phyloP scores from a whole-genome alignment of 1,140 invertebrate species.

The Drosophila burlai region DNA sequence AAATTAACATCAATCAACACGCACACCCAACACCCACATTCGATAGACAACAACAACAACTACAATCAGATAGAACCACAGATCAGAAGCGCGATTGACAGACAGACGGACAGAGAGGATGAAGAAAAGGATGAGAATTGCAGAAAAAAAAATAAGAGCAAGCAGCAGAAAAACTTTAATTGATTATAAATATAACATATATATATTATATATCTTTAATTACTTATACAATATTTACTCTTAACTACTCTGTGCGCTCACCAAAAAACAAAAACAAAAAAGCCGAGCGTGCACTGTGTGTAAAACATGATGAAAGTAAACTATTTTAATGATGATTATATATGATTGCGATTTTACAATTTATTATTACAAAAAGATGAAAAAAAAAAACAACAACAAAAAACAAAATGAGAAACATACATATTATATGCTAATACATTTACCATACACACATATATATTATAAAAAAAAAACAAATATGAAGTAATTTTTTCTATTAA shows the following conservation, averaged over 20 bases:
- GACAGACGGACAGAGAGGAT: not conserved
- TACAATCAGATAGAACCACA: conserved; percentile 41
- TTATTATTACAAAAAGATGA: conserved; percentile 70
- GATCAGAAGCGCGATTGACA: conserved; percentile 30
- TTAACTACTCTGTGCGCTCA: conserved; percentile 64
- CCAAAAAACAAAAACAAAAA: conserved; percentile 21
- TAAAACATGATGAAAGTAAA: conserved; percentile 66
- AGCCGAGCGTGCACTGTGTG: conserved; percentile 49
- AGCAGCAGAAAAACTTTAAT: conserved; percentile 58
- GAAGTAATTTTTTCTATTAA: conserved; percentile 78
- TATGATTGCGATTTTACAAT: conserved; percentile 79
- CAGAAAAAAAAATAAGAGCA: conserved; percentile 29
- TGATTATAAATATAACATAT: conserved; percentile 75
- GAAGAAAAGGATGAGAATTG: conserved; percentile 50
- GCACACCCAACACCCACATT: conserved; percentile 43
- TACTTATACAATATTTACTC: conserved; percentile 76
- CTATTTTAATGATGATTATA: conserved; percentile 75
- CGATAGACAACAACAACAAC: conserved; percentile 24
- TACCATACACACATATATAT: conserved; percentile 73
- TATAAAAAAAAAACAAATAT: conserved; percentile 59
- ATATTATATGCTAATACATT: conserved; percentile 77
- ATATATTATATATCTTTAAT: conserved; percentile 58
- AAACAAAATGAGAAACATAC: conserved; percentile 62
- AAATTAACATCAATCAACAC: conserved; percentile 45
- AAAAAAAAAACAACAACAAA: conserved; percentile 38